Base-by-base conservation (phyloP, 2,888 invertebrate genomes). In the Julus scanicus region DNA sequence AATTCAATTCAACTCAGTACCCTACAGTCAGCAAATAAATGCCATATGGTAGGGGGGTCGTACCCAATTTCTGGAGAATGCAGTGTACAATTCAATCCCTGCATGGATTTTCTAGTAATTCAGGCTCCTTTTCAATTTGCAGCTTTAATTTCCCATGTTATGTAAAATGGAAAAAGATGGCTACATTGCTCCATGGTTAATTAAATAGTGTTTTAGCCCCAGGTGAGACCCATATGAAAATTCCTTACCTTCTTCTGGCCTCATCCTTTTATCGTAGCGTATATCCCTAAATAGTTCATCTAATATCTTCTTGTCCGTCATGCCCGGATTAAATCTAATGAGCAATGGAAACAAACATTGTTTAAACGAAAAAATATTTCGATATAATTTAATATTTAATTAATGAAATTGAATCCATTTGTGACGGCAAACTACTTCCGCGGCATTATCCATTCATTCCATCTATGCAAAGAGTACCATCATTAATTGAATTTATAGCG, bases 221-320 rank as follows among this genome's bases (percentile, higher is more conserved):
- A 44, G 8, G 44, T 44, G 44, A 44, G 8, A 44, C 44, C 44
- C 44, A 44, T 8, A 44, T 20, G 71, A 8, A 71, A 9, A 71
- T 53, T 37, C 20, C 39, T 53, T 53, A 86, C 57, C 86, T 53
- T 40, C 87, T 80, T 87, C 87, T 48, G 97, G 97, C 92, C 97
- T 94, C 92, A 97, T 95, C 94, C 97, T 95, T 94, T 97, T 97
- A 94, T 97, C 97, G 94, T 97, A 97, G 93, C 97, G 95, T 92
- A 96, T 95, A 92, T 95, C 95, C 93, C 95, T 95, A 92, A 97
- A 94, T 92, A 97, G 94, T 93, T 96, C 95, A 94, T 97, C 97
- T 94, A 97, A 94, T 93, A 91, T 91, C 89, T 91, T 91, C 89
- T 92, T 92, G 89, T 92, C 92, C 44, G 88, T 85, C 83, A 88